Evolutionary conservation across 2,797 vertebrate species (phyloP).

Genomic region (Sardinella longiceps): DNA sequence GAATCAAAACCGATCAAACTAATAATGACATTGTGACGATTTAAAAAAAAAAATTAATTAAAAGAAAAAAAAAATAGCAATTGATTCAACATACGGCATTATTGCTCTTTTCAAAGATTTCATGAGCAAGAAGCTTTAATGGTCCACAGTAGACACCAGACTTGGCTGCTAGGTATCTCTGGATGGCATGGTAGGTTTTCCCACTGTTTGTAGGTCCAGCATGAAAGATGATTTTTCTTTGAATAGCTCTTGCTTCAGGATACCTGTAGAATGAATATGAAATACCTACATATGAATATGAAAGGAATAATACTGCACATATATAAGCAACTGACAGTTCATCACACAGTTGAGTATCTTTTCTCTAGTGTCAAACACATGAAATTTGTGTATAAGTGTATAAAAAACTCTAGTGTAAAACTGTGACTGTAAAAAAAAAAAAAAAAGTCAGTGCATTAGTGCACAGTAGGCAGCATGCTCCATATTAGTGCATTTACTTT

Average conservation of each 20-base stretch:
- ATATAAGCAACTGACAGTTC: not conserved
- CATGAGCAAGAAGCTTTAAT: conserved; percentile 93
- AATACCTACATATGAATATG: not conserved
- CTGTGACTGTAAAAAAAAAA: too few species aligned
- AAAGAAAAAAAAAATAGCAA: too few species aligned
- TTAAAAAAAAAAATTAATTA: too few species aligned
- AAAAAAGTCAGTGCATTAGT: too few species aligned
- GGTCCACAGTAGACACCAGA: conserved; percentile 95
- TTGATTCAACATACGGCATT: conserved; percentile 80
- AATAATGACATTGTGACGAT: too few species aligned
- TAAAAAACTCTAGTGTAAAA: too few species aligned
- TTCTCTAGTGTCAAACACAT: too few species aligned
- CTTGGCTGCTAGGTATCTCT: conserved; percentile 88
- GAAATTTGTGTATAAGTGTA: too few species aligned
- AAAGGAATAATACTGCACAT: not conserved
- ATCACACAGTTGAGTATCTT: too few species aligned
- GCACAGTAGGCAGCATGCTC: too few species aligned
- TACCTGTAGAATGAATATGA: conserved; percentile 90
- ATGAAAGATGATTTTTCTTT: conserved; percentile 93
- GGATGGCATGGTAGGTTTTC: conserved; percentile 96
- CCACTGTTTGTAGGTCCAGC: conserved; percentile 98
- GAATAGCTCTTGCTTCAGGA: conserved; percentile 90
- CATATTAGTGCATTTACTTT: not conserved
- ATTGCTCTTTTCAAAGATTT: conserved; percentile 97
- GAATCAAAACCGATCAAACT: too few species aligned